phyloP scores from a whole-genome alignment of 2,113 vertebrate species.

The Danio rerio region DNA sequence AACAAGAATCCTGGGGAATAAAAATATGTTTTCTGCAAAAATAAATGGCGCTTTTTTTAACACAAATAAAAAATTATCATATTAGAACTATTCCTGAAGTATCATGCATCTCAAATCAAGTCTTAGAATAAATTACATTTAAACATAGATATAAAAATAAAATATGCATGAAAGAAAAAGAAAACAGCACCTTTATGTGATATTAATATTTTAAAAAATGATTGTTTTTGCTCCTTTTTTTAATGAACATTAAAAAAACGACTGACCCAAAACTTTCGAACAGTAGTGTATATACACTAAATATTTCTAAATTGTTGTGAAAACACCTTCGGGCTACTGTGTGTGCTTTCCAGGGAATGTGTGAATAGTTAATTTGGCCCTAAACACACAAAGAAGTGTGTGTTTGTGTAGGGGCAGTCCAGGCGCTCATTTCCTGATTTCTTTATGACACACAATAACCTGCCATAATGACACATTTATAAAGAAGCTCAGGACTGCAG shows the following conservation, averaged over 20 bases:
- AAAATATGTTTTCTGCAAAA: too few species aligned
- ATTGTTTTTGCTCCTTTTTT: background rate
- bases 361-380: background rate
- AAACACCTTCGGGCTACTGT: background rate
- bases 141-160: too few species aligned
- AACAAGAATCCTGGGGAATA: too few species aligned
- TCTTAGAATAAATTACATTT: too few species aligned
- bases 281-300: background rate
- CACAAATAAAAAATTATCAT: too few species aligned
- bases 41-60: too few species aligned
- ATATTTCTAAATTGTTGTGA: background rate
- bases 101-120: too few species aligned
- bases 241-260: background rate
- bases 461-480: conserved; percentile 8
- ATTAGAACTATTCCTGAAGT: too few species aligned
- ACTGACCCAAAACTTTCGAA: background rate
- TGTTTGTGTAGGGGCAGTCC: conserved; percentile 1
- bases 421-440: conserved; percentile 27
- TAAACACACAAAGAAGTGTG: conserved; percentile 37
- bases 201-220: background rate
- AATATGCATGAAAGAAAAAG: too few species aligned
- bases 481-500: conserved; percentile 5
- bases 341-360: conserved; percentile 2
- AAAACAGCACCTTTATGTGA: too few species aligned
- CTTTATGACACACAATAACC: conserved; percentile 31